Evolutionary conservation across 2,113 vertebrate genomes (phyloP).

Genomic region (Pristiophorus japonicus): DNA sequence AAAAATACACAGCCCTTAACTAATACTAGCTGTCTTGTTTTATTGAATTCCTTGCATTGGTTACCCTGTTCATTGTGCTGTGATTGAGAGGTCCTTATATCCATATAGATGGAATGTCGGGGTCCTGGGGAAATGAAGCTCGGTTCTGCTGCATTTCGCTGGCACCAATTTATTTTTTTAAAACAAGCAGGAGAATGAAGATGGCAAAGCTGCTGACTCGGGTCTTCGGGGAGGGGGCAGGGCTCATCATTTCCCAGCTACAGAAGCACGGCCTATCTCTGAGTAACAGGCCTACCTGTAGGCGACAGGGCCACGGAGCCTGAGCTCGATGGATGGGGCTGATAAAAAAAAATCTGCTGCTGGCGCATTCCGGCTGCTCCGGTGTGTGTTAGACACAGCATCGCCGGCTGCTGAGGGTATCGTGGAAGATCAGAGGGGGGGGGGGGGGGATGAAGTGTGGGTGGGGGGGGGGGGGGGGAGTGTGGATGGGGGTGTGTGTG

Average conservation of each 20-base stretch:
- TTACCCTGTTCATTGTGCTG: neutral
- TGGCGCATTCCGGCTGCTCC: neutral
- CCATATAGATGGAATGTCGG: neutral
- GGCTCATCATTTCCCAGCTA: neutral
- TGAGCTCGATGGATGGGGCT: neutral
- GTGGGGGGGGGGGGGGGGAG: no score
- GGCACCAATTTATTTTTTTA: neutral
- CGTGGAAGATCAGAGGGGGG: neutral
- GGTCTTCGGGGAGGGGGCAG: neutral
- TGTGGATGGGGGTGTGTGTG: no score
- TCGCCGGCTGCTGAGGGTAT: neutral
- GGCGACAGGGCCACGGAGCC: neutral
- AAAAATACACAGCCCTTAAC: neutral
- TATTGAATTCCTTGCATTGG: neutral
- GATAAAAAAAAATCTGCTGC: neutral
- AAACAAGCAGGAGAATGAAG: neutral
- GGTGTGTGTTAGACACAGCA: neutral
- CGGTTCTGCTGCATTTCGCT: neutral
- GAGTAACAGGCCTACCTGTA: neutral
- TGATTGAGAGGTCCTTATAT: conserved; percentile 17
- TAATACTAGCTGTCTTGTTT: neutral
- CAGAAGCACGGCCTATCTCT: neutral
- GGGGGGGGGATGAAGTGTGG: no score
- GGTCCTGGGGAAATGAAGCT: neutral
- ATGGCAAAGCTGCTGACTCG: neutral